Percentiles rank a stretch among this genome's conserved stretches.
Evolutionary conservation across 1,140 invertebrate genomes (phyloP).

Genomic region (Arctopsyche grandis): DNA sequence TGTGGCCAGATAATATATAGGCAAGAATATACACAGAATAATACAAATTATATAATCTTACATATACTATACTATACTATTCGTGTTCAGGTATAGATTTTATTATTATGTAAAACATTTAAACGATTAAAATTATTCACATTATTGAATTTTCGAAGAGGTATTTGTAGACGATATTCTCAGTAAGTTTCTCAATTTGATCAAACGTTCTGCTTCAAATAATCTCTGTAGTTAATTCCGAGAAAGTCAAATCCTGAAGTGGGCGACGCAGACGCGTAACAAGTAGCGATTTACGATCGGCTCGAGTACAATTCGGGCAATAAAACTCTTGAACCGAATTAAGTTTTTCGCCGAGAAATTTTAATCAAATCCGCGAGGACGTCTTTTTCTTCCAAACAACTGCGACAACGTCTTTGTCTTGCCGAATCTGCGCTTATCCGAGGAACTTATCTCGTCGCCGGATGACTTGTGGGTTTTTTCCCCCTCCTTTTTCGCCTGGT

Average conservation of each 20-base stretch:
- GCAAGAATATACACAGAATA: too few species aligned
- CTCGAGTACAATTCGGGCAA: conserved; percentile 54
- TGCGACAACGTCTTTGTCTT: background rate
- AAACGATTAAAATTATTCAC: too few species aligned
- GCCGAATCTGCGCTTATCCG: conserved; percentile 36
- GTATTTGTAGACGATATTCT: too few species aligned
- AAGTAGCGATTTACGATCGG: conserved; percentile 55
- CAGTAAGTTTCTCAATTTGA: background rate
- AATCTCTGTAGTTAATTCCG: background rate
- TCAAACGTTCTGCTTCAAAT: conserved; percentile 2
- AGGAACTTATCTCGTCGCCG: conserved; percentile 43
- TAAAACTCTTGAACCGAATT: conserved; percentile 55
- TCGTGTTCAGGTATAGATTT: too few species aligned
- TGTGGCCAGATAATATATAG: too few species aligned
- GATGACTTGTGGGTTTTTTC: conserved; percentile 36
- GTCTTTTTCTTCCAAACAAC: conserved; percentile 40
- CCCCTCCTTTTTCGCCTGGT: background rate
- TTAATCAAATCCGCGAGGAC: conserved; percentile 52
- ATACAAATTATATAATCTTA: too few species aligned
- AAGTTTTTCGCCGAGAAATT: conserved; percentile 53
- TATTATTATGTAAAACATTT: too few species aligned
- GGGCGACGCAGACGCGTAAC: conserved; percentile 48
- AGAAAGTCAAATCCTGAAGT: background rate
- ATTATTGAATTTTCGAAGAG: too few species aligned
- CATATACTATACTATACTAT: too few species aligned